These are phyloP conservation scores for Clitarchus hookeri DNA, from an alignment of 2,888 invertebrate species.

Conservation along the genomic window DNA sequence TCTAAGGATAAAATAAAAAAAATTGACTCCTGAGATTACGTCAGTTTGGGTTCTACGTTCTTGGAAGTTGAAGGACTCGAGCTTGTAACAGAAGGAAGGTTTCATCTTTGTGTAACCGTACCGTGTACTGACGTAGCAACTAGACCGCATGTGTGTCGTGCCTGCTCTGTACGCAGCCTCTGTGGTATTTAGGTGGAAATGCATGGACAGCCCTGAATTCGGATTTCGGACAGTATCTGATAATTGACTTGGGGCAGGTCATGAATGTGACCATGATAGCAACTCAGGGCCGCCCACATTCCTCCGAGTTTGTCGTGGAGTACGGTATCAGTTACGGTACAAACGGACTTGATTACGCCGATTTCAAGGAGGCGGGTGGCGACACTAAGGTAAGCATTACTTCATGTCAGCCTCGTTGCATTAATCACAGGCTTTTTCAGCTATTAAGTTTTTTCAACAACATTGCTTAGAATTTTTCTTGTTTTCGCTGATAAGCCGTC, in stretches of 20 bases:
- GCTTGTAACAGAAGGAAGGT: neutral
- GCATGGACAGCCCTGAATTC: constrained; percentile 91
- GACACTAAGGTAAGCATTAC: constrained; percentile 75
- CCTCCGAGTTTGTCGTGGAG: constrained; percentile 90
- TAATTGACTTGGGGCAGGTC: constrained; percentile 84
- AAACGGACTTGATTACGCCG: constrained; percentile 86
- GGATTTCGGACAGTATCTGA: constrained; percentile 91
- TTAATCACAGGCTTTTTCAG: no score
- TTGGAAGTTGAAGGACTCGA: no score
- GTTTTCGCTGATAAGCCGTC: no score
- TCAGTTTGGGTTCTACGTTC: no score
- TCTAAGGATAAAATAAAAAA: no score
- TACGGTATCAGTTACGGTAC: constrained; percentile 92
- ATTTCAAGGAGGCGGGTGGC: constrained; percentile 88
- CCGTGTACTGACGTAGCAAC: neutral
- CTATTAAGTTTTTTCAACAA: no score
- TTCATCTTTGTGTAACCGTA: neutral
- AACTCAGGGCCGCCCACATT: constrained; percentile 88
- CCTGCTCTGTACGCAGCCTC: neutral
- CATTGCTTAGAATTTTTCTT: no score
- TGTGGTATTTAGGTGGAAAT: constrained; percentile 70
- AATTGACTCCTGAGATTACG: no score
- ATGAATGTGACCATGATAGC: constrained; percentile 88
- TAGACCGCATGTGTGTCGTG: neutral
- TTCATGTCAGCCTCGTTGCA: no score